Conservation (phyloP, 64 coral and sea anemone species). For the Platygyra sinensis region DNA sequence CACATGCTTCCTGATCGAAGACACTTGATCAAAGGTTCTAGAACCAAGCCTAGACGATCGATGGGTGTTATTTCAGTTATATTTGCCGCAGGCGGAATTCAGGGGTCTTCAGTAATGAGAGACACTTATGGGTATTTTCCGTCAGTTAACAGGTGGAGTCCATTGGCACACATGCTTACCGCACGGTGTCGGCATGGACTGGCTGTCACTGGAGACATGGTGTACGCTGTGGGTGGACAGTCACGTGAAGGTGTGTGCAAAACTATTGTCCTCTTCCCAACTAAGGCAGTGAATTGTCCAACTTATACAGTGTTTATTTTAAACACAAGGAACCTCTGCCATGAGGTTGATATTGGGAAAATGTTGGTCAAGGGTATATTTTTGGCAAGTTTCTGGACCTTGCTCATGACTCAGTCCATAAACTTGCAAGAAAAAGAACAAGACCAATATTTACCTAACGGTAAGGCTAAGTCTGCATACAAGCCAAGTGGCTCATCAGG, state of each 20-base stretch:
- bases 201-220: slow-evolving; percentile 96
- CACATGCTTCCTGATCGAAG: slow-evolving; percentile 95
- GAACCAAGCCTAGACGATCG: slow-evolving; percentile 91
- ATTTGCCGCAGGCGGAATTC: slow-evolving; percentile 93
- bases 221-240: slow-evolving; percentile 98
- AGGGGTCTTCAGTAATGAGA: slow-evolving; percentile 81
- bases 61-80: slow-evolving; percentile 97
- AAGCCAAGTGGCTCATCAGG: too few species aligned
- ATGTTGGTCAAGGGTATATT: too few species aligned
- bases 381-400: too few species aligned
- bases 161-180: slow-evolving; percentile 73
- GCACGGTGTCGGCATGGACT: slow-evolving; percentile 94
- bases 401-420: too few species aligned
- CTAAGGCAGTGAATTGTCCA: too few species aligned
- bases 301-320: too few species aligned
- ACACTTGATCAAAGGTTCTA: slow-evolving; percentile 90
- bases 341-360: too few species aligned
- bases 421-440: too few species aligned
- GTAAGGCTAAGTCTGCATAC: too few species aligned
- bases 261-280: too few species aligned
- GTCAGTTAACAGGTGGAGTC: slow-evolving; percentile 85
- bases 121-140: slow-evolving; percentile 92
- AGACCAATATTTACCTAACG: too few species aligned
- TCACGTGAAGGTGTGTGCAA: slow-evolving; percentile 84
- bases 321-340: too few species aligned